These are phyloP conservation scores for Tridacna gigas DNA, from an alignment of 2,888 invertebrate genomes.

Conservation along the genomic window DNA sequence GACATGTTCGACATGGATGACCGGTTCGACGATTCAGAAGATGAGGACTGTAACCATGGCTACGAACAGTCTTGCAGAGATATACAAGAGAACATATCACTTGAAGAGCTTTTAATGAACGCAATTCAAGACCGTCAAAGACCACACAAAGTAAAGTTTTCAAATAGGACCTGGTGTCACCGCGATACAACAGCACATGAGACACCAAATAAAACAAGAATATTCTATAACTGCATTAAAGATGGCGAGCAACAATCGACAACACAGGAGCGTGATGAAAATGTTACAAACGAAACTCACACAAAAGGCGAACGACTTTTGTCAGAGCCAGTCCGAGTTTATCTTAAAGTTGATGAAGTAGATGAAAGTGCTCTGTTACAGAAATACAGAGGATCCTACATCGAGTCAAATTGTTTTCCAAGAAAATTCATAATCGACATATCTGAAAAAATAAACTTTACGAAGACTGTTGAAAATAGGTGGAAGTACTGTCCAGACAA, in stretches of 20 bases:
- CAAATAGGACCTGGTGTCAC: too few relatives aligned
- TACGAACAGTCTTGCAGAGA: constrained; percentile 10
- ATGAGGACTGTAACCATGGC: constrained; percentile 43
- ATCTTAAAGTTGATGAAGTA: constrained; percentile 54
- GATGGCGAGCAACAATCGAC: neutral
- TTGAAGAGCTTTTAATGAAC: constrained; percentile 26
- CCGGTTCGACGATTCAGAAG: constrained; percentile 55
- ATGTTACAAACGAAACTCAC: neutral
- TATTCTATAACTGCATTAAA: neutral
- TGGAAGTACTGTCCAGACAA: constrained; percentile 17
- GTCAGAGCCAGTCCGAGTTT: constrained; percentile 54
- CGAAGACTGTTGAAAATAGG: neutral
- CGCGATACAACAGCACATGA: neutral
- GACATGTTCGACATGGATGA: constrained; percentile 43
- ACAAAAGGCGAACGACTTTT: neutral
- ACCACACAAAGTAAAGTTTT: neutral
- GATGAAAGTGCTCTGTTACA: constrained; percentile 35
- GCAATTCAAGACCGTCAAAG: constrained; percentile 2
- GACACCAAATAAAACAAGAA: neutral
- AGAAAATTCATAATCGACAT: constrained; percentile 71
- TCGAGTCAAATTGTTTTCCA: constrained; percentile 68
- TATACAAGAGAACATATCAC: constrained; percentile 2
- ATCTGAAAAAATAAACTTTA: constrained; percentile 42
- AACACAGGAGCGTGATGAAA: neutral
- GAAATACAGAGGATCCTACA: constrained; percentile 51